Evolutionary conservation across 2,888 invertebrate species (phyloP).

Genomic region (Tuta absoluta): DNA sequence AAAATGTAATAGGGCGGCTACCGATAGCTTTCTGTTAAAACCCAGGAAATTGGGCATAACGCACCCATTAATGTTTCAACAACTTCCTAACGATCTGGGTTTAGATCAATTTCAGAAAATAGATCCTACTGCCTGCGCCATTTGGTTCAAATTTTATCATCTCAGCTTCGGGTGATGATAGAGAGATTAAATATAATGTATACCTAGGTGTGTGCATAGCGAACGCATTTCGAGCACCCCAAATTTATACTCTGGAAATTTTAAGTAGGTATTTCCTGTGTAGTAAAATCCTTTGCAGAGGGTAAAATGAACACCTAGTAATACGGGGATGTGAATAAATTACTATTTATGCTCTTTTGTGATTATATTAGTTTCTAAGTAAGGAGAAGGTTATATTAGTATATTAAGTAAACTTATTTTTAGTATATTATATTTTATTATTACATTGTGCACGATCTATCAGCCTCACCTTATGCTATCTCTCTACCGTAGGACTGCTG

Average conservation of each 20-base stretch:
- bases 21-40: conserved; percentile 71
- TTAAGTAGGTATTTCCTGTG: conserved; percentile 66
- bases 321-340: too few species aligned
- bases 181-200: conserved; percentile 10
- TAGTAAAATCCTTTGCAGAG: conserved; percentile 42
- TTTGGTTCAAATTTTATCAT: background rate
- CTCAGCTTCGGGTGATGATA: conserved; percentile 30
- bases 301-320: too few species aligned
- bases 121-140: background rate
- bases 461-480: too few species aligned
- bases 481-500: too few species aligned
- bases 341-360: too few species aligned
- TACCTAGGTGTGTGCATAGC: conserved; percentile 45
- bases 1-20: conserved; percentile 58
- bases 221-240: conserved; percentile 65
- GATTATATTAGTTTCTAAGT: too few species aligned
- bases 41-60: conserved; percentile 79
- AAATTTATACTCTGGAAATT: conserved; percentile 71
- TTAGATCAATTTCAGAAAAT: conserved; percentile 29
- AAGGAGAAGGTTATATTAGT: too few species aligned
- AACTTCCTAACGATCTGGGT: conserved; percentile 68
- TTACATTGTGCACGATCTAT: too few species aligned
- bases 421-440: too few species aligned
- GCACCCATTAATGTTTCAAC: conserved; percentile 76
- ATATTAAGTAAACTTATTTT: too few species aligned